Base-by-base conservation (phyloP, 2,797 vertebrate species). In the Enteromius viviparus region DNA sequence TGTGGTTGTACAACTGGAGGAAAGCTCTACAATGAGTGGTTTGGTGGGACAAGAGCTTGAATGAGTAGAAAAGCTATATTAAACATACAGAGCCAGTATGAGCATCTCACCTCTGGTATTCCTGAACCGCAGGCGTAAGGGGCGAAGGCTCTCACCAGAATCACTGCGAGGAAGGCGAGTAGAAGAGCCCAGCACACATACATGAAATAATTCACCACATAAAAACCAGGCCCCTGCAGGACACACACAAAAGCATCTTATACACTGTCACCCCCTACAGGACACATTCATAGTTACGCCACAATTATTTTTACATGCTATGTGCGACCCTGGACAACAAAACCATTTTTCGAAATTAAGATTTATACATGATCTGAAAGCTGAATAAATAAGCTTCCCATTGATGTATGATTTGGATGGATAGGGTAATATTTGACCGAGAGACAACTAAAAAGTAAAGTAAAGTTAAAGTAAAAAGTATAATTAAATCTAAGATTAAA, bases 121-220 rank as follows among this genome's bases (percentile, higher is more conserved):
- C 98, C 98, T 0, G 98, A 99, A 79, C 97, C 98, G 3, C 98
- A 99, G 9, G 98, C 98, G 0, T 99, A 99, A 0, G 97, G 98
- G 15, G 98, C 98, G 84, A 99, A 99, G 17, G 96, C 95, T 78
- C 96, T 91, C 87, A 99, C 98, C 26, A 99, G 95, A 3, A 91
- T 89, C 40, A 99, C 98, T 0, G 98, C 97, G 82, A 99, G 93
- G 69, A 98, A 95, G 6, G 98, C 92, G 91, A 99, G 99, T 1
- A 97, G 85, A 78, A 99, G 90, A 15, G 98, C 97, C 97, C 97
- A 99, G 74, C 93, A 77, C 29, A 98, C 94, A 0, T 98, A 99
- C 95, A 98, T 94, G 79, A 98, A 89, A 87, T 98, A 99, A 92
- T 96, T 97, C 86, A 97, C 89, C n/a, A 97, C 92, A 86, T 99